Evolutionary conservation across 2,797 vertebrate species (phyloP), one percentile per base, ranked within the genome.

Genomic region (Rachycentron canadum): DNA sequence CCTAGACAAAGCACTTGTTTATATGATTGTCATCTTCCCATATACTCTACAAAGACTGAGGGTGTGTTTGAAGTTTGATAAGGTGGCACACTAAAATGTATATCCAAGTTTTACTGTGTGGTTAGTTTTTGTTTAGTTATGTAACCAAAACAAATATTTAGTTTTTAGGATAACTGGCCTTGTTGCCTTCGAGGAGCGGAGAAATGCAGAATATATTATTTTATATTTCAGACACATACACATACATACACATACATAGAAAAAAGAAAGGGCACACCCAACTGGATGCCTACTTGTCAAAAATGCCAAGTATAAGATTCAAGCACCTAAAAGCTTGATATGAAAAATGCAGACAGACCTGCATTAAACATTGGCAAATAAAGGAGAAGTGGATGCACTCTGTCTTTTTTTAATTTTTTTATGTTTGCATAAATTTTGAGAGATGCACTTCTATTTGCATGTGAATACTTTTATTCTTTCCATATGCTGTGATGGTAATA

Each of bases 401-500:
- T 40, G n/a, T 66, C 6, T 34, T 21, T 45, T 78, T 76, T 78
- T 32, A n/a, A n/a, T 59, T 78, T 67, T 76, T 84, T 73, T 17
- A 58, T 73, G 28, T 82, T 79, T 74, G 59, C 82, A 88, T 91
- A 82, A 81, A 91, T 91, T 91, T 89, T 4, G 55, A 74, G 68
- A 85, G 79, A 88, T 80, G 56, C 53, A 71, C 77, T 82, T 32
- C 17, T 43, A 87, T 94, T 94, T 92, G 86, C 87, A 91, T 90
- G 53, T 83, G 59, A 88, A 85, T 88, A 23, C 79, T 63, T 91
- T 62, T 64, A 23, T 81, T 81, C 61, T 30, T 61, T 83, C 64
- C 60, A 25, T 76, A 58, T 21, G 58, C 41, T 9, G 17, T 1
- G 8, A 23, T 49, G 60, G 23, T 36, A 67, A 55, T 40, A 47